Evolutionary conservation across 2,888 invertebrate species (phyloP), one percentile per base, ranked within the genome.

Genomic region (Stegana nigrithorax): DNA sequence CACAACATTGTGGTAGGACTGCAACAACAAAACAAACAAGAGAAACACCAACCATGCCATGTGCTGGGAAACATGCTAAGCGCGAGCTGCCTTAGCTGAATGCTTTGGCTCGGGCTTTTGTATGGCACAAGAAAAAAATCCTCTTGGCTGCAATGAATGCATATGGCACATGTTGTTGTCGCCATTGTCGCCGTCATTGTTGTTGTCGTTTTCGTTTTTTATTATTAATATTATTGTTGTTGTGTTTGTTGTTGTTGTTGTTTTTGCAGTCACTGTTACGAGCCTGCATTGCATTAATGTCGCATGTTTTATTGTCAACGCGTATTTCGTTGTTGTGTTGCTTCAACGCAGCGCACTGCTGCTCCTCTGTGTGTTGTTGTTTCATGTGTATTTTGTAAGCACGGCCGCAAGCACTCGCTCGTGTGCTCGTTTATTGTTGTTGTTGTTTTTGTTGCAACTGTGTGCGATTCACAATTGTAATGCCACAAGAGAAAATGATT

Each of bases 181-280:
- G 32, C 36, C 53, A 12, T 55, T 68, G 62, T 25, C 17, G 25
- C 14, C 57, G 45, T 29, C 26, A 32, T 57, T 36, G 65, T 62
- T 60, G 67, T 73, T 72, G 71, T 74, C 69, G 74, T 77, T 65
- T 72, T 78, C 69, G 78, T 76, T 78, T 76, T 73, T 74, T 78
- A 71, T 74, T 67, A 56, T 56, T 56, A 51, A 36, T 51, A 36
- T 21, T 42, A 39, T 47, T 36, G 47, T 26, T 62, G 32, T 26
- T 58, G 59, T 59, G 64, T 58, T 45, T 64, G 63, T 50, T 71
- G 62, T 63, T 59, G 67, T 42, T 42, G 14, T 55, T 29, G 57
- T 29, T 19, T 32, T 45, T 58, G 29, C 42, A 56, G 21, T 62
- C 61, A 55, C 29, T 42, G 47, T 21, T 51, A 60, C 68, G 73